Percentiles rank a stretch among this genome's conserved stretches.
Evolutionary conservation across 1,140 invertebrate genomes (phyloP).

Genomic region (Nasonia longicornis): DNA sequence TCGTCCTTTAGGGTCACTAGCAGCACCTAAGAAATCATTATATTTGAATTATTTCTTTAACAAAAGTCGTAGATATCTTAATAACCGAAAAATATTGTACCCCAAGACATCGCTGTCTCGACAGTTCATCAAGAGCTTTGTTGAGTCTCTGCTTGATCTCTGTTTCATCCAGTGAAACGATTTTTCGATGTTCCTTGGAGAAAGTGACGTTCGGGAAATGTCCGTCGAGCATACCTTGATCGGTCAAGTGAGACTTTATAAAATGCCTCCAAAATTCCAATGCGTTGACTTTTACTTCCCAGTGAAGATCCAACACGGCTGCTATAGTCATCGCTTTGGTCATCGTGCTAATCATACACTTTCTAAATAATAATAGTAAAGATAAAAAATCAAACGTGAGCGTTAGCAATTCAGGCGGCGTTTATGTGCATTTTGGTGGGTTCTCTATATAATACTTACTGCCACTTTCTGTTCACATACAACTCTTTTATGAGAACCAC

Average conservation of each 20-base stretch:
- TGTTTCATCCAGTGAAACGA: conserved; percentile 76
- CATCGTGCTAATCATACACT: conserved; percentile 59
- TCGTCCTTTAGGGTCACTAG: conserved; percentile 77
- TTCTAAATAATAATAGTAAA: conserved; percentile 50
- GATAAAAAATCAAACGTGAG: not conserved
- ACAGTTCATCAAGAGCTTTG: conserved; percentile 76
- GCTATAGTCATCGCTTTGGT: conserved; percentile 72
- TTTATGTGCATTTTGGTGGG: not conserved
- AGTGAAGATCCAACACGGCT: conserved; percentile 79
- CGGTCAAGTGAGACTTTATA: conserved; percentile 73
- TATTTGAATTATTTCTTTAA: conserved; percentile 9
- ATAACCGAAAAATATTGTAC: conserved; percentile 55
- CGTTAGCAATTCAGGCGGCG: not conserved
- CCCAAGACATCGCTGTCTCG: conserved; percentile 76
- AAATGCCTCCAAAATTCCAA: conserved; percentile 79
- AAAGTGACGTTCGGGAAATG: conserved; percentile 82
- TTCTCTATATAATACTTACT: conserved; percentile 57
- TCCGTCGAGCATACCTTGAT: conserved; percentile 85
- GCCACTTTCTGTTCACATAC: conserved; percentile 75
- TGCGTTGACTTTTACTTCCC: conserved; percentile 81
- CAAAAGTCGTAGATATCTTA: not conserved
- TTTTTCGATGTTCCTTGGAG: conserved; percentile 81
- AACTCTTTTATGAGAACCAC: conserved; percentile 75
- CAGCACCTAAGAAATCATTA: conserved; percentile 64
- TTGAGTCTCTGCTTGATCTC: conserved; percentile 77